phyloP scores from a whole-genome alignment of 2,888 invertebrate species.

The Subacronicta megacephala region DNA sequence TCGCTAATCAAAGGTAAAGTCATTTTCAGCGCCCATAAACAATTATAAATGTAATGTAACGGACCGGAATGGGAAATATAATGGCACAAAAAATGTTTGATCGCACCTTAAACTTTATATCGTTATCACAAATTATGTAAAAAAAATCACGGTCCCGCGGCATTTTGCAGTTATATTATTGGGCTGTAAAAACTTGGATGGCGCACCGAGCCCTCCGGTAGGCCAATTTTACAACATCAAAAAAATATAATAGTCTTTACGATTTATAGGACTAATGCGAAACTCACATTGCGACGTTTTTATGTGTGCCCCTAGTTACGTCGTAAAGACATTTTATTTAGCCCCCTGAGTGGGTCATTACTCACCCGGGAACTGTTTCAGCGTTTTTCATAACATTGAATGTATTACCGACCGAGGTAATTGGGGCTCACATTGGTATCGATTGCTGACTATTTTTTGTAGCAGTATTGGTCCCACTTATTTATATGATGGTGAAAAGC shows the following conservation, averaged over 20 bases:
- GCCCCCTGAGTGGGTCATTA: constrained; percentile 55
- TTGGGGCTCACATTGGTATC: constrained; percentile 46
- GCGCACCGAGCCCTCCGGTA: constrained; percentile 27
- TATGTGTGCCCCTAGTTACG: constrained; percentile 55
- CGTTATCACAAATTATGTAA: constrained; percentile 42
- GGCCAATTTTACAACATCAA: constrained; percentile 51
- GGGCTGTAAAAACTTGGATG: constrained; percentile 49
- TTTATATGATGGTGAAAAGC: background rate
- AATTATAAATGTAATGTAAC: background rate
- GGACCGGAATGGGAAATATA: constrained; percentile 10
- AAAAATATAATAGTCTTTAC: constrained; percentile 57
- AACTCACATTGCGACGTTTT: constrained; percentile 55
- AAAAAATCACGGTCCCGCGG: constrained; percentile 37
- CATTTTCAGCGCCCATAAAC: background rate
- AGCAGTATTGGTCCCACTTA: background rate
- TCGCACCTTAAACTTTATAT: constrained; percentile 45
- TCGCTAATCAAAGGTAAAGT: too few relatives aligned
- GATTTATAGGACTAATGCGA: constrained; percentile 57
- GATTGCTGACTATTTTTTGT: constrained; percentile 22
- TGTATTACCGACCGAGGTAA: constrained; percentile 52
- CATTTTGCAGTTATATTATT: constrained; percentile 49
- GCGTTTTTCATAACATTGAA: constrained; percentile 60
- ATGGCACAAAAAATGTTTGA: constrained; percentile 38
- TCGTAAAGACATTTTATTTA: constrained; percentile 60
- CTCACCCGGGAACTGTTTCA: constrained; percentile 55